Conservation (phyloP, 92 coral and sea anemone genomes). For the Diadumene lineata region DNA sequence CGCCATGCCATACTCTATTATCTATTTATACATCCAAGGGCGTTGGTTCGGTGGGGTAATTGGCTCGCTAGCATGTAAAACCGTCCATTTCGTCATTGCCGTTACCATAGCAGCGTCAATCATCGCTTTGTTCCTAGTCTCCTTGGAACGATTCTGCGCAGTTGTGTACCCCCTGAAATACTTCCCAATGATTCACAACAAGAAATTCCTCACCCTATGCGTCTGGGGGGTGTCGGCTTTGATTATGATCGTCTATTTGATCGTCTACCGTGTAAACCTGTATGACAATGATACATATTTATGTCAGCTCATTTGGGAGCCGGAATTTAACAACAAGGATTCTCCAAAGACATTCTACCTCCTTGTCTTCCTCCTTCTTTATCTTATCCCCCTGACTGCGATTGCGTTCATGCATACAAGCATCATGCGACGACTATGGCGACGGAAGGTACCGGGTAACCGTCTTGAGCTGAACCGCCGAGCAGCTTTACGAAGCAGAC, state of each 20-base stretch:
- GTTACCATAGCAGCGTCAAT: constrained; percentile 56
- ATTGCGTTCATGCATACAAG: constrained; percentile 32
- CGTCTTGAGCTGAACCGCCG: constrained; percentile 18
- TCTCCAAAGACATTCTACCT: constrained; percentile 49
- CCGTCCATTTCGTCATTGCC: constrained; percentile 48
- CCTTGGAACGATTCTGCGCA: constrained; percentile 52
- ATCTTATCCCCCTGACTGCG: constrained; percentile 30
- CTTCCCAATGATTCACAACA: constrained; percentile 34
- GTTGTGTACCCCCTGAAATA: constrained; percentile 50
- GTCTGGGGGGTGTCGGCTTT: constrained; percentile 41
- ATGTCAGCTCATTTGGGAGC: constrained; percentile 42
- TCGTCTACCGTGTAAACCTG: not conserved
- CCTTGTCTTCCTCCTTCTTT: constrained; percentile 26
- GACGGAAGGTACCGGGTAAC: constrained; percentile 31
- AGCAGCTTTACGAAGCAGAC: constrained; percentile 34
- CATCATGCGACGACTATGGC: constrained; percentile 37
- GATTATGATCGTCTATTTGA: constrained; percentile 37
- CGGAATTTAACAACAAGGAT: constrained; percentile 15
- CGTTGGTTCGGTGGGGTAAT: constrained; percentile 55
- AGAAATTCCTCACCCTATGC: constrained; percentile 21
- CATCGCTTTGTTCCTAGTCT: constrained; percentile 44
- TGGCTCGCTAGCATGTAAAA: constrained; percentile 41
- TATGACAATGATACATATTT: constrained; percentile 3
- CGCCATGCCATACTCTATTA: constrained; percentile 55
- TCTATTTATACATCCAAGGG: constrained; percentile 37